Conservation (phyloP, 92 coral and sea anemone species). For the Umimayanthus kanabou region DNA sequence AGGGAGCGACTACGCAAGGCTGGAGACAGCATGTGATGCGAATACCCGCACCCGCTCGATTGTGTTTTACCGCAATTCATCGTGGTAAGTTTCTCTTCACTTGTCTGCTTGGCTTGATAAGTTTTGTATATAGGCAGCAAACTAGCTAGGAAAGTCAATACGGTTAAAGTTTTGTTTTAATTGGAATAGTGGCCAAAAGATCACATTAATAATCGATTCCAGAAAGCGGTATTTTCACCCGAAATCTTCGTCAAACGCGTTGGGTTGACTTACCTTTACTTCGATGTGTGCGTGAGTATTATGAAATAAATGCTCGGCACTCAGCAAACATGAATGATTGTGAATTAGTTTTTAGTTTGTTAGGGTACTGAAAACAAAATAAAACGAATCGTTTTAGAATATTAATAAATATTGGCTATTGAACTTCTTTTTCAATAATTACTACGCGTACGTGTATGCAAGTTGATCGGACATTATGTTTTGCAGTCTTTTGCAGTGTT, state of each 20-base stretch:
- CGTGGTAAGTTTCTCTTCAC: slow-evolving; percentile 45
- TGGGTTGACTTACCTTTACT: background rate
- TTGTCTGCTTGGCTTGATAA: background rate
- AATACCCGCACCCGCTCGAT: slow-evolving; percentile 32
- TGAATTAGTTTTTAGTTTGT: too few relatives aligned
- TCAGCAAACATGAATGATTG: too few relatives aligned
- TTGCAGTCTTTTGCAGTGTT: background rate
- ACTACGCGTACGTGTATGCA: background rate
- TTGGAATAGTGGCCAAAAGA: background rate
- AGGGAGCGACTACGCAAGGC: slow-evolving; percentile 27
- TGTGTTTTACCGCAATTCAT: slow-evolving; percentile 30
- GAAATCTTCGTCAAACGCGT: too few relatives aligned
- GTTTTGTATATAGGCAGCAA: background rate
- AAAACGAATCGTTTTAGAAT: too few relatives aligned
- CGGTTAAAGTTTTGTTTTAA: background rate
- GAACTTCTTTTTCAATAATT: too few relatives aligned
- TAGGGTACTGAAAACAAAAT: too few relatives aligned
- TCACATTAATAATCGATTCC: background rate
- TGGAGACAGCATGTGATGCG: slow-evolving; percentile 54
- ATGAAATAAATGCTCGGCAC: too few relatives aligned
- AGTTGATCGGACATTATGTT: background rate
- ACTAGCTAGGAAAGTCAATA: background rate
- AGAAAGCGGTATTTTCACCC: background rate
- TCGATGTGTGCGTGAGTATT: too few relatives aligned
- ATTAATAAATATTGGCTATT: too few relatives aligned